Percentiles rank a stretch among this genome's conserved stretches.
phyloP scores from a whole-genome alignment of 2,797 vertebrate genomes.

The Falco columbarius region DNA sequence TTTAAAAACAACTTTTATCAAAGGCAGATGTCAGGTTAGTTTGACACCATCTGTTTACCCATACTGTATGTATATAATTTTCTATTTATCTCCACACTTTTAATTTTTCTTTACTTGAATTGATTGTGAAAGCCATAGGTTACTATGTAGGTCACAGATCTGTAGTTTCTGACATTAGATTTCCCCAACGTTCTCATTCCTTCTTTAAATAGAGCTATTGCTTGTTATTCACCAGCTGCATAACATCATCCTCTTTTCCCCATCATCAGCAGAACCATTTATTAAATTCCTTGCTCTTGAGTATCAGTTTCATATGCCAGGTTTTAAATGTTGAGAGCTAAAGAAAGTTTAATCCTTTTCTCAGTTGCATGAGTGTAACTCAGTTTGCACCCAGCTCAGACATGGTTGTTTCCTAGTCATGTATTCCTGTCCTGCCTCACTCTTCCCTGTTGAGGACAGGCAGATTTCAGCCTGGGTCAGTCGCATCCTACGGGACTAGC shows the following conservation, averaged over 20 bases:
- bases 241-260: background rate
- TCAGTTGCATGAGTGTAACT: background rate
- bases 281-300: background rate
- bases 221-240: background rate
- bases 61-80: background rate
- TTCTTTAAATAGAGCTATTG: background rate
- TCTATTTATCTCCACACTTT: background rate
- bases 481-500: background rate
- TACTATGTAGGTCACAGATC: background rate
- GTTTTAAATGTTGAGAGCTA: background rate
- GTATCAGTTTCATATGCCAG: background rate
- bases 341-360: background rate
- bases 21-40: background rate
- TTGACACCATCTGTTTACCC: background rate
- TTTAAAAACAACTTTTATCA: background rate
- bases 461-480: background rate
- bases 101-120: background rate
- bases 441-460: background rate
- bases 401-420: background rate
- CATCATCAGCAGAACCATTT: background rate
- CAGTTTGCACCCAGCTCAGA: background rate
- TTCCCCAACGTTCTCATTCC: background rate
- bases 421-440: background rate
- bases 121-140: background rate
- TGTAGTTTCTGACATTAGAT: background rate